A percentile compares a stretch with the other conserved stretches of the same genome.
Evolutionary conservation across 2,797 vertebrate species (phyloP).

Genomic region (Vultur gryphus): DNA sequence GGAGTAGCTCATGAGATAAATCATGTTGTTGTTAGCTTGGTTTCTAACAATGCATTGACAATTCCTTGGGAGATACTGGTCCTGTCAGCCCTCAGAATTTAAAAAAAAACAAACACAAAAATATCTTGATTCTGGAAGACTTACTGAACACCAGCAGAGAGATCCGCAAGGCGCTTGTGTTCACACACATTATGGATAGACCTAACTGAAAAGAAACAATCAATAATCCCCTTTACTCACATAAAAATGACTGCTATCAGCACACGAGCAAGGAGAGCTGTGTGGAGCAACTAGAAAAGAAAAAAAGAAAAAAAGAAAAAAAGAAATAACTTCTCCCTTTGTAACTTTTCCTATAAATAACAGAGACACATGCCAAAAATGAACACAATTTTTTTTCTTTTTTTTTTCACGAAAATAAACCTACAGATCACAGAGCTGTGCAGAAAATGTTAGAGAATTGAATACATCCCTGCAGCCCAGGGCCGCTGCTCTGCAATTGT

Average conservation of each 20-base stretch:
- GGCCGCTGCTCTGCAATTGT: background rate
- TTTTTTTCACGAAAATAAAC: background rate
- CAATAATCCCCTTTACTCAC: background rate
- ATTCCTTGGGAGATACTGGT: background rate
- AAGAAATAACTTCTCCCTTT: background rate
- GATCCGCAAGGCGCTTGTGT: background rate
- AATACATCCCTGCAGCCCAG: background rate
- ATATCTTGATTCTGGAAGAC: background rate
- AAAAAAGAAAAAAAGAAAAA: background rate
- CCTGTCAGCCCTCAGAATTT: background rate
- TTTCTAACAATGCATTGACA: background rate
- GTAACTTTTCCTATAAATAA: background rate
- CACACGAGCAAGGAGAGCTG: background rate
- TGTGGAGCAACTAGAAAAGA: background rate
- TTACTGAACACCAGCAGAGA: background rate
- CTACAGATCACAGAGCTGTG: background rate
- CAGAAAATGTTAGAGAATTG: background rate
- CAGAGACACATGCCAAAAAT: background rate
- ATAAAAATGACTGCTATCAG: background rate
- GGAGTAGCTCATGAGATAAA: background rate
- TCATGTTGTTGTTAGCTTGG: background rate
- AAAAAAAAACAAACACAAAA: background rate
- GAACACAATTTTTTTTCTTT: background rate
- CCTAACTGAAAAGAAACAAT: background rate
- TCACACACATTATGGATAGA: background rate